Conservation (phyloP, 2,113 vertebrate genomes). For the Tiliqua scincoides region DNA sequence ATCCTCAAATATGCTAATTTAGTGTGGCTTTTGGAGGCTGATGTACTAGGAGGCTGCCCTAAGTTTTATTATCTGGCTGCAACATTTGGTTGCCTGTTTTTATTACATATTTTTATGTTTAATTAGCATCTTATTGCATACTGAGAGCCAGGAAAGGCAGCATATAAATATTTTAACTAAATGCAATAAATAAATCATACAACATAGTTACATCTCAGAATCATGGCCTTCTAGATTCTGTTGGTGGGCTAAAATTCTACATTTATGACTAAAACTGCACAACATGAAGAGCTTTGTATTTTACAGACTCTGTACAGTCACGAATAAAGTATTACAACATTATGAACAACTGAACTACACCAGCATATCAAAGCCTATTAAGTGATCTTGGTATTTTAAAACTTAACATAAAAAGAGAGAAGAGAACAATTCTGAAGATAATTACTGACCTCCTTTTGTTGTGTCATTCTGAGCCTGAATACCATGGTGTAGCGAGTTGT, state of each 20-base stretch:
- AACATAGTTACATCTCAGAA: neutral
- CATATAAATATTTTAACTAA: too few relatives aligned
- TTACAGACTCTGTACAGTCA: neutral
- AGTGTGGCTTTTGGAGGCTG: too few relatives aligned
- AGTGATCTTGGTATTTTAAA: neutral
- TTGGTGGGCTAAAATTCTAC: neutral
- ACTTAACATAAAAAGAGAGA: neutral
- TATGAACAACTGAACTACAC: neutral
- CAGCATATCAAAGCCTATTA: neutral
- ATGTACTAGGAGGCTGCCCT: neutral
- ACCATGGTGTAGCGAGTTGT: slow-evolving; percentile 92
- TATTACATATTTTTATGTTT: too few relatives aligned
- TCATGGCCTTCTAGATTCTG: neutral
- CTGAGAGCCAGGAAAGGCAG: too few relatives aligned
- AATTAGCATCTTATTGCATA: too few relatives aligned
- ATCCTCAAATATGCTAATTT: neutral
- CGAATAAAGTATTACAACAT: neutral
- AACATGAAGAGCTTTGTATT: neutral
- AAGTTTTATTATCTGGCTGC: neutral
- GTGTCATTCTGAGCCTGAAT: slow-evolving; percentile 98
- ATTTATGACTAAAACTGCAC: neutral
- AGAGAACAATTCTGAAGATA: neutral
- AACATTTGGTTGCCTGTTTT: neutral
- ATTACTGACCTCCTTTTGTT: slow-evolving; percentile 91
- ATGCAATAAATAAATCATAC: too few relatives aligned